A percentile compares a stretch with the other conserved stretches of the same genome.
Evolutionary conservation across 1,140 invertebrate species (phyloP).

Genomic region (Drosophila truncata): DNA sequence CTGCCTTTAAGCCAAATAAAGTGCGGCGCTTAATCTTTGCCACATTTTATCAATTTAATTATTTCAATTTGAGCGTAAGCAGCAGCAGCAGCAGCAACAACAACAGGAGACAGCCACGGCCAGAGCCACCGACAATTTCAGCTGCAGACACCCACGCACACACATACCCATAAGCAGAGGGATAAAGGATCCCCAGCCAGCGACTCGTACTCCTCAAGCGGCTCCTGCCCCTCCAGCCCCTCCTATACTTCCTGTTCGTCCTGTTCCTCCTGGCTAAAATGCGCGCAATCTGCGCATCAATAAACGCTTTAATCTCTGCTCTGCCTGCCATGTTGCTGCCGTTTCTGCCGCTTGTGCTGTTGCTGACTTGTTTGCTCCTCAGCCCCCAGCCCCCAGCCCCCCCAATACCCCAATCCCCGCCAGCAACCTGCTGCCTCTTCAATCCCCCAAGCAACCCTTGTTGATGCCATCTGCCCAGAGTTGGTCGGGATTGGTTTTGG

Average conservation of each 20-base stretch:
- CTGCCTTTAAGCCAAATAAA: slow-evolving; percentile 83
- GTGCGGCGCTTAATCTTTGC: slow-evolving; percentile 83
- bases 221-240: neutral
- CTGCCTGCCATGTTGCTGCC: slow-evolving; percentile 60
- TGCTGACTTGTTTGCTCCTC: slow-evolving; percentile 63
- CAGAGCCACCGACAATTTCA: slow-evolving; percentile 24
- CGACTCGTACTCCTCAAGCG: slow-evolving; percentile 19
- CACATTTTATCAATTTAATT: slow-evolving; percentile 84
- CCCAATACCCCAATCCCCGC: slow-evolving; percentile 12
- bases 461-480: slow-evolving; percentile 36
- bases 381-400: slow-evolving; percentile 3
- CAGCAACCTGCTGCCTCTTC: slow-evolving; percentile 13
- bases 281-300: slow-evolving; percentile 83
- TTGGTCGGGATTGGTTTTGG: slow-evolving; percentile 42
- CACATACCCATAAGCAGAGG: slow-evolving; percentile 29
- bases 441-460: slow-evolving; percentile 24
- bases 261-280: slow-evolving; percentile 80
- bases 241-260: slow-evolving; percentile 11
- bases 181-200: slow-evolving; percentile 51
- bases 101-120: slow-evolving; percentile 55
- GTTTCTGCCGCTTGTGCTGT: slow-evolving; percentile 61
- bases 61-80: slow-evolving; percentile 84
- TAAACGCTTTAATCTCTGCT: slow-evolving; percentile 84
- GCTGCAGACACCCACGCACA: slow-evolving; percentile 30
- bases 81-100: slow-evolving; percentile 70